Evolutionary conservation across 2,797 vertebrate genomes (phyloP), one percentile per base, ranked within the genome.

Genomic region (Falco cherrug): DNA sequence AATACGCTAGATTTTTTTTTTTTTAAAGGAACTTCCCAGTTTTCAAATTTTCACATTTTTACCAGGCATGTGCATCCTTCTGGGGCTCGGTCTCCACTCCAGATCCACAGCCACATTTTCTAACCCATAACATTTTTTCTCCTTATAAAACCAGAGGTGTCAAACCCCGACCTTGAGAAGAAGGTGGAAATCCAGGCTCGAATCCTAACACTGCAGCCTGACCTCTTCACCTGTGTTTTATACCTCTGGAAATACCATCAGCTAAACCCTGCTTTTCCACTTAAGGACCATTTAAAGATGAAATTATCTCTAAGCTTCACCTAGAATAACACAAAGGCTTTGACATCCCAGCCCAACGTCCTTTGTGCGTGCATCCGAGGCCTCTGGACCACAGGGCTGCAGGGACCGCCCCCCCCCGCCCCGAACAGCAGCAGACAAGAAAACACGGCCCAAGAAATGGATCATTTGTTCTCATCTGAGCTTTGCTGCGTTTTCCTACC

Each of bases 371-470:
- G 51, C 31, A 33, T 11, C 31, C 8, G 7, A 45, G 43, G 43
- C 18, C 43, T 45, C 43, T 45, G 43, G 43, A 45, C 43, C 43
- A 45, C 17, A 18, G 17, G 43, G 43, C 43, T 45, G 16, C 43
- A 45, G 43, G 43, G 17, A 43, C 37, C 37, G 37, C 10, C 37
- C 37, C 37, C 21, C 21, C 9, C 35, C 35, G 20, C 50, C 25
- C 17, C 0, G 11, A 6, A 22, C 1, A 5, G 20, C 26, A 14
- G 39, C 18, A 12, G 48, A 1, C 4, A 3, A 43, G 24, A 18
- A 56, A 10, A 13, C 28, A 3, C 24, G 48, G 48, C 61, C 39
- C 21, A 1, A 15, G 43, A 14, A 29, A 5, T 0, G 8, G 20
- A 17, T 6, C 11, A 1, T 9, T 56, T 24, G 24, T 21, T 33